Evolutionary conservation across 2,113 vertebrate species (phyloP).

Genomic region (Entomyzon cyanotis): DNA sequence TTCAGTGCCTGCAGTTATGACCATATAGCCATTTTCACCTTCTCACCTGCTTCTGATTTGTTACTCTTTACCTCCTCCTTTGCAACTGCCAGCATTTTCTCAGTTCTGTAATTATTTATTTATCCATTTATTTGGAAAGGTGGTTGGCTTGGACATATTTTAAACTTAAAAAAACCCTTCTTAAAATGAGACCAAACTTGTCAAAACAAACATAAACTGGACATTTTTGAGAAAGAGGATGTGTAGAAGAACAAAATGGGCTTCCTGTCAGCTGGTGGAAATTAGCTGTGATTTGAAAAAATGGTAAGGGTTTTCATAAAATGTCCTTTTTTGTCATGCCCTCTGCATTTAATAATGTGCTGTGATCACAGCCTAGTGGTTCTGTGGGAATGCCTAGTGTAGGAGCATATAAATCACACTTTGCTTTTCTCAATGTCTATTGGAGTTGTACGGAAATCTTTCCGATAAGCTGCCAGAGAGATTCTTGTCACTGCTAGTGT

Average conservation of each 20-base stretch:
- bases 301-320: background rate
- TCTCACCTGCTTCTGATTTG: background rate
- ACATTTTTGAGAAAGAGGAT: background rate
- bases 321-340: background rate
- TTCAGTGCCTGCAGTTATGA: background rate
- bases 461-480: background rate
- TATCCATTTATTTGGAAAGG: background rate
- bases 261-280: slow-evolving; percentile 34
- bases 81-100: background rate
- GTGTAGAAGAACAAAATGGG: background rate
- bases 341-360: slow-evolving; percentile 1
- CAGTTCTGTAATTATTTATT: background rate
- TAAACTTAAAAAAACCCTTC: background rate
- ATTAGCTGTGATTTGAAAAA: slow-evolving; percentile 44
- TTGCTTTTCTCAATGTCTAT: background rate
- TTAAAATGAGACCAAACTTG: background rate
- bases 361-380: slow-evolving; percentile 19
- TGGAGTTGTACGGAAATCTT: background rate
- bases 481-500: background rate
- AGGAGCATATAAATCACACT: slow-evolving; percentile 21
- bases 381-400: background rate
- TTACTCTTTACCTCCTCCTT: background rate
- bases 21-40: background rate
- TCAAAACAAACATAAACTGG: background rate
- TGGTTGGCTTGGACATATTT: background rate